phyloP scores from a whole-genome alignment of 1,140 invertebrate species.

The Panagrolaimus sp. region DNA sequence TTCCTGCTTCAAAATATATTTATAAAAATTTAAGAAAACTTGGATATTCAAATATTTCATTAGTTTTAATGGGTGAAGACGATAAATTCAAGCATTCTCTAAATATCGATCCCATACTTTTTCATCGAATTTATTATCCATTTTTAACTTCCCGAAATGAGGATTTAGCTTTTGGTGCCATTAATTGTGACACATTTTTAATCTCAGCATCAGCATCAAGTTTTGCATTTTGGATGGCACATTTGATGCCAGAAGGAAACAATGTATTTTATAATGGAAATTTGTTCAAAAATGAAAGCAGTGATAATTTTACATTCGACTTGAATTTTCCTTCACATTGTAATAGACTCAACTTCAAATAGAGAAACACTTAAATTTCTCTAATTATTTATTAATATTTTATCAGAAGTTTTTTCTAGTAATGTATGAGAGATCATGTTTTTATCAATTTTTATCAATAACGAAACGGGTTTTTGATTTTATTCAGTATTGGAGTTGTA shows the following conservation, averaged over 20 bases:
- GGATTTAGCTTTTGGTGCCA: not conserved
- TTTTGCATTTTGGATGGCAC: not conserved
- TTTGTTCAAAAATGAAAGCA: too few species aligned
- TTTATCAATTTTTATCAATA: too few species aligned
- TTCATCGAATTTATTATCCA: not conserved
- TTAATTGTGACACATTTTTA: not conserved
- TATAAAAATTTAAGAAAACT: not conserved
- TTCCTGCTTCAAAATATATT: not conserved
- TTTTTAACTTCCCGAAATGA: not conserved
- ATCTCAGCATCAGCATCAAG: not conserved
- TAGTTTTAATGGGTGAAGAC: not conserved
- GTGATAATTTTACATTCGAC: too few species aligned
- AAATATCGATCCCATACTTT: not conserved
- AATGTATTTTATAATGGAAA: not conserved
- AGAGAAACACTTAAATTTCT: too few species aligned
- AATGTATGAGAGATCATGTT: too few species aligned
- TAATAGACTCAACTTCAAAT: too few species aligned
- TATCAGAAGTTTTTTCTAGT: too few species aligned
- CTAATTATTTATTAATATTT: too few species aligned
- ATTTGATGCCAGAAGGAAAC: not conserved
- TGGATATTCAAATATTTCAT: not conserved
- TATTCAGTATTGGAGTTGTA: too few species aligned
- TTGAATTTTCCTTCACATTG: too few species aligned
- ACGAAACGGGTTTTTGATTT: too few species aligned
- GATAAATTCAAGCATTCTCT: not conserved